These are phyloP conservation scores for Nomia melanderi DNA, from an alignment of 1,140 invertebrate genomes.

Conservation along the genomic window DNA sequence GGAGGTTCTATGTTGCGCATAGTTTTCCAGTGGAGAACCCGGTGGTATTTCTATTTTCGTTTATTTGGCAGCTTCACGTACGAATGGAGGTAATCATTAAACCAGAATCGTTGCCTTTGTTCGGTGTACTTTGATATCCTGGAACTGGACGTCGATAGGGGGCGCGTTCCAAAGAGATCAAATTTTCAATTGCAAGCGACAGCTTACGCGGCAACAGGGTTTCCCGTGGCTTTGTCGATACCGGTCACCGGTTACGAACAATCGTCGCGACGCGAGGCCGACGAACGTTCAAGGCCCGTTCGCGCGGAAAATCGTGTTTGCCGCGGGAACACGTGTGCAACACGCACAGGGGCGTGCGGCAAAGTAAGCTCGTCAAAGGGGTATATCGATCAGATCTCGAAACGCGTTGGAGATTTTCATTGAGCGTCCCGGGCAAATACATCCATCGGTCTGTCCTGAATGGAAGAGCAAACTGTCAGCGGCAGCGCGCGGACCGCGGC, in stretches of 20 bases:
- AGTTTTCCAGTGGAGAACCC: too few relatives aligned
- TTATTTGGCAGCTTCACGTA: too few relatives aligned
- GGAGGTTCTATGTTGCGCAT: not conserved
- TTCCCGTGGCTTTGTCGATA: not conserved
- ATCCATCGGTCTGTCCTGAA: constrained; percentile 34
- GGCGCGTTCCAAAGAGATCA: not conserved
- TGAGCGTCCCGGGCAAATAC: constrained; percentile 39
- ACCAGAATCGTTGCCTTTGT: too few relatives aligned
- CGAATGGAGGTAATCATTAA: too few relatives aligned
- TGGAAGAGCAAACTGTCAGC: constrained; percentile 53
- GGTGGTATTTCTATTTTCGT: too few relatives aligned
- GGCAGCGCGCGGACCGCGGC: not conserved
- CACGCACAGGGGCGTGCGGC: not conserved
- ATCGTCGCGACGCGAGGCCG: not conserved
- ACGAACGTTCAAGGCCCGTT: not conserved
- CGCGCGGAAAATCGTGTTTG: not conserved
- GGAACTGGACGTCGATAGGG: too few relatives aligned
- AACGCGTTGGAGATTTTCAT: constrained; percentile 38
- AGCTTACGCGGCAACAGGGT: too few relatives aligned
- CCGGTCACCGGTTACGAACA: not conserved
- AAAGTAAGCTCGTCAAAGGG: constrained; percentile 19
- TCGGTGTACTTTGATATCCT: too few relatives aligned
- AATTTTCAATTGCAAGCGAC: too few relatives aligned
- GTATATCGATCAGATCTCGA: constrained; percentile 48
- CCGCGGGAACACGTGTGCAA: not conserved